These are phyloP conservation scores for Thymelicus lineola DNA, from an alignment of 2,888 invertebrate species.

Conservation along the genomic window DNA sequence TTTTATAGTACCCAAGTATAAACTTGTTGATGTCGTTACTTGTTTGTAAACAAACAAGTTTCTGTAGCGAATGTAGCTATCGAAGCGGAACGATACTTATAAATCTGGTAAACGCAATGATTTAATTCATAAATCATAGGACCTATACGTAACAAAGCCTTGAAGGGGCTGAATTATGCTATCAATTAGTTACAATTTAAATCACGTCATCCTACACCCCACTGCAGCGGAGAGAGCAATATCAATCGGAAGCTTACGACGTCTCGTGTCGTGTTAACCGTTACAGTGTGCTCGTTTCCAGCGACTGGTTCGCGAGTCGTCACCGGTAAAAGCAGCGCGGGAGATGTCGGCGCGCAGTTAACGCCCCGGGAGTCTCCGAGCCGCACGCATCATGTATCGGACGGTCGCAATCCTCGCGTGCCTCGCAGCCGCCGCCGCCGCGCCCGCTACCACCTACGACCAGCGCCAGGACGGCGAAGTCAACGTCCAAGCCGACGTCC, in stretches of 20 bases:
- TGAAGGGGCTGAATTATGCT: too few relatives aligned
- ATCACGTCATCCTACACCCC: too few relatives aligned
- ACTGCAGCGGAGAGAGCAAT: constrained; percentile 2
- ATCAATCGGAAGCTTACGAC: constrained; percentile 3
- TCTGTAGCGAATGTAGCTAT: too few relatives aligned
- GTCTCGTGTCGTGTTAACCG: constrained; percentile 73
- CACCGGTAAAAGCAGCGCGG: constrained; percentile 75
- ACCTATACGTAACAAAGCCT: too few relatives aligned
- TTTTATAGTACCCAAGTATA: too few relatives aligned
- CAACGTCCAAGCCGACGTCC: constrained; percentile 90
- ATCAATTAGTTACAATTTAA: too few relatives aligned
- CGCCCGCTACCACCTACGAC: constrained; percentile 78
- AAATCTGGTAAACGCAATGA: too few relatives aligned
- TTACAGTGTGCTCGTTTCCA: constrained; percentile 79
- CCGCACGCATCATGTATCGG: constrained; percentile 68
- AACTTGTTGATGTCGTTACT: too few relatives aligned
- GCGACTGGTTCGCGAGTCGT: constrained; percentile 74
- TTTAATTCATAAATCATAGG: too few relatives aligned
- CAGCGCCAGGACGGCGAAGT: constrained; percentile 91
- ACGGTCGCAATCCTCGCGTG: constrained; percentile 56
- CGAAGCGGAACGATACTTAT: too few relatives aligned
- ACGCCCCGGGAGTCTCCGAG: constrained; percentile 54
- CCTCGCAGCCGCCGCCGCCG: constrained; percentile 60
- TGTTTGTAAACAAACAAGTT: too few relatives aligned
- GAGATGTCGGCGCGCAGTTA: constrained; percentile 67